Evolutionary conservation across 2,797 vertebrate genomes (phyloP).

Genomic region (Philypnodon macrostomus): DNA sequence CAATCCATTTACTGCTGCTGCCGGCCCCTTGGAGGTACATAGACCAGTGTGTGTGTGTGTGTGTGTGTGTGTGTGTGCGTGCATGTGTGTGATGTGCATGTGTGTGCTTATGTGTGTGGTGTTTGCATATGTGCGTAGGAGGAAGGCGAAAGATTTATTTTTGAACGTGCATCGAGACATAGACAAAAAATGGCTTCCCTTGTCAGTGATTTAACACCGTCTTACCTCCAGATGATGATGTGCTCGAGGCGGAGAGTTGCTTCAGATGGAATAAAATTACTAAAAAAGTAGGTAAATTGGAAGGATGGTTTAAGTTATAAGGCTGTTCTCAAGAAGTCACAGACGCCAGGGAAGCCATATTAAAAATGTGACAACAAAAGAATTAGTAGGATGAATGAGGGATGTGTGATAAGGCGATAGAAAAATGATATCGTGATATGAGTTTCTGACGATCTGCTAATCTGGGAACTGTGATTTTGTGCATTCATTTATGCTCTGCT

Average conservation of each 20-base stretch:
- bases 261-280: not conserved
- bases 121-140: conserved; percentile 28
- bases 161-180: conserved; percentile 36
- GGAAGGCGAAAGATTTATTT: conserved; percentile 40
- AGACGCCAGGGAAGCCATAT: too few relatives aligned
- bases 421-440: too few relatives aligned
- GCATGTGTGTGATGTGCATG: too few relatives aligned
- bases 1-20: conserved; percentile 72
- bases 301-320: not conserved
- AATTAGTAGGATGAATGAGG: too few relatives aligned
- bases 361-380: too few relatives aligned
- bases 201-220: conserved; percentile 14
- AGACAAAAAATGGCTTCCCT: conserved; percentile 14
- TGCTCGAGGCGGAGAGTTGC: not conserved
- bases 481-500: too few relatives aligned
- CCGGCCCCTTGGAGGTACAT: conserved; percentile 58
- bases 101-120: conserved; percentile 20
- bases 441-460: too few relatives aligned
- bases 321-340: too few relatives aligned
- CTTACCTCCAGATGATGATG: conserved; percentile 1
- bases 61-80: conserved; percentile 24
- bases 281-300: not conserved
- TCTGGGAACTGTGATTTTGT: too few relatives aligned
- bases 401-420: too few relatives aligned
- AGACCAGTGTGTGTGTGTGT: conserved; percentile 40